Evolutionary conservation across 1,140 invertebrate species (phyloP), one percentile per base, ranked within the genome.

Genomic region (Conopomorpha cramerella): DNA sequence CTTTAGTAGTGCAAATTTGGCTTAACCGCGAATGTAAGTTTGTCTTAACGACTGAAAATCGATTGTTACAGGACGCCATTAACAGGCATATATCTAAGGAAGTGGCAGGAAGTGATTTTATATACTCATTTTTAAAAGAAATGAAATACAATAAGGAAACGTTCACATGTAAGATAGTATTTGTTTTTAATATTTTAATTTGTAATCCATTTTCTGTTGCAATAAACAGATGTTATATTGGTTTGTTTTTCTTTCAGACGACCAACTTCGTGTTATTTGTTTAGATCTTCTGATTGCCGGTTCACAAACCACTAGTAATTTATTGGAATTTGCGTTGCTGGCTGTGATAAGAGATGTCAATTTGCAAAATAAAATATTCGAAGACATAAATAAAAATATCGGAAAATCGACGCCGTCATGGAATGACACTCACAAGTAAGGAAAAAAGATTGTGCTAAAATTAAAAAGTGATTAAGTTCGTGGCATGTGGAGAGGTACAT

Each of bases 71-170:
- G 73, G 65, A 76, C 35, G 44, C 65, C 6, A 66, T 77, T 26
- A 40, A 47, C 18, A 73, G 65, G 37, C 73, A 77, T 39, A 65
- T 65, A 42, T 57, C 45, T 11, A 53, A 55, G 29, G 36, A 45
- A 16, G 36, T 68, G 7, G 32, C 41, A 27, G 58, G 79, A 16
- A 62, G 79, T 11, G 90, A 93, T 54, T 82, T 93, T 16, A 90
- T 94, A 29, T 90, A 91, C 51, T 81, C 85, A 18, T 93, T 87
- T 56, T 72, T 94, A 2, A 71, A 82, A 25, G 84, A 91, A 76
- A 87, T 91, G 79, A 59, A 82, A 23, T 38, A 67, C 16, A 55
- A 67, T 1, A 58, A 66, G 8, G 64, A 71, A 7, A 79, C 77
- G 8, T 91, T 87, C 43, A 84, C 81, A 35, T 82, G 85, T 86